Percentiles rank a stretch among this genome's conserved stretches.
Conservation (phyloP, 1,140 invertebrate genomes). For the Megalonaias nervosa region DNA sequence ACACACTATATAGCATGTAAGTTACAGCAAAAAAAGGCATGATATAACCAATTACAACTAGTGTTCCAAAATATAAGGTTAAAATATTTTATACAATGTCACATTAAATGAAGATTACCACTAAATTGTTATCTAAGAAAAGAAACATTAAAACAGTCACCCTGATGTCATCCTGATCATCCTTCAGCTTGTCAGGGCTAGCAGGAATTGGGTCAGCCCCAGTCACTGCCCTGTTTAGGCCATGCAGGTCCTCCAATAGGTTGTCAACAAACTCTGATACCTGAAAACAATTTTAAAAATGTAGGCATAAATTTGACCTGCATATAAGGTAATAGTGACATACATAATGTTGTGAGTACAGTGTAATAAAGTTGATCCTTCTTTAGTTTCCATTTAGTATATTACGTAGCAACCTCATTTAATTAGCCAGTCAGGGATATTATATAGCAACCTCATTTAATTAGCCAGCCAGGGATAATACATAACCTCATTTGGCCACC, state of each 20-base stretch:
- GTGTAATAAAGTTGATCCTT: background rate
- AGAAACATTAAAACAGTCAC: constrained; percentile 57
- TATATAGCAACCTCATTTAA: too few species aligned
- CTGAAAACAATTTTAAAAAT: constrained; percentile 70
- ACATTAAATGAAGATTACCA: too few species aligned
- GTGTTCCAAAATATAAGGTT: too few species aligned
- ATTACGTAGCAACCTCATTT: background rate
- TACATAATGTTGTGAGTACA: background rate
- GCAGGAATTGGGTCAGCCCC: constrained; percentile 94
- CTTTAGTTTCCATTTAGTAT: background rate
- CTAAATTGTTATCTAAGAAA: too few species aligned
- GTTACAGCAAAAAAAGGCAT: too few species aligned
- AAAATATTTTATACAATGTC: too few species aligned
- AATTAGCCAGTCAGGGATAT: too few species aligned
- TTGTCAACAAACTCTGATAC: constrained; percentile 96
- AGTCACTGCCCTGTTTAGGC: constrained; percentile 81
- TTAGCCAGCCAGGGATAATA: too few species aligned
- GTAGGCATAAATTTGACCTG: background rate
- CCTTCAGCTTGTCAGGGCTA: constrained; percentile 91
- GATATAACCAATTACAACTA: too few species aligned
- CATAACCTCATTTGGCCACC: too few species aligned
- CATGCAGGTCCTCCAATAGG: constrained; percentile 87
- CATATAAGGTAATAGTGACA: background rate
- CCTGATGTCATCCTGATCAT: constrained; percentile 96
- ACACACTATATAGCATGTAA: too few species aligned